These are phyloP conservation scores for Oostethus manadensis DNA, from an alignment of 2,113 vertebrate species.

Conservation along the genomic window DNA sequence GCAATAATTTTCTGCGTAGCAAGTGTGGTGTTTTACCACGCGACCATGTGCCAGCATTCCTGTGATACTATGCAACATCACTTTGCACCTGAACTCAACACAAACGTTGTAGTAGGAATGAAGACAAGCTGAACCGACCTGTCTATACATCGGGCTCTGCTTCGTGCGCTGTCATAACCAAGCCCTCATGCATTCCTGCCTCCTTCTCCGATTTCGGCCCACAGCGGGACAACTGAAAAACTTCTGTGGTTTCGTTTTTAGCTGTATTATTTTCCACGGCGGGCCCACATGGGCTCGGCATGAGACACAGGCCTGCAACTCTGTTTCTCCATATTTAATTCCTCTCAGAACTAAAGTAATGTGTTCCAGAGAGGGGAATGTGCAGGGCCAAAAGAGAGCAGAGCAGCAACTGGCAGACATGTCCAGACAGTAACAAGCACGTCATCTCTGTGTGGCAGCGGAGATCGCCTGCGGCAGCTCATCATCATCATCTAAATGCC, in stretches of 20 bases:
- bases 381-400: constrained; percentile 26
- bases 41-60: constrained; percentile 20
- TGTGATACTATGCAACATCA: constrained; percentile 28
- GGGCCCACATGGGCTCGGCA: constrained; percentile 47
- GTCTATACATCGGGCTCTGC: constrained; percentile 36
- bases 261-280: constrained; percentile 53
- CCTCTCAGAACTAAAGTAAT: constrained; percentile 38
- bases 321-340: constrained; percentile 47
- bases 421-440: constrained; percentile 52
- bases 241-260: constrained; percentile 20
- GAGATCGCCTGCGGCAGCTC: constrained; percentile 44
- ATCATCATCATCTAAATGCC: constrained; percentile 19
- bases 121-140: constrained; percentile 61
- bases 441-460: constrained; percentile 34
- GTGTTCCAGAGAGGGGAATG: constrained; percentile 45
- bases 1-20: constrained; percentile 6
- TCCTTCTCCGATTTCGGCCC: constrained; percentile 62
- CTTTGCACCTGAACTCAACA: constrained; percentile 22
- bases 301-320: constrained; percentile 39
- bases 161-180: constrained; percentile 41
- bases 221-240: constrained; percentile 47
- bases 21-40: not conserved
- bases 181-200: constrained; percentile 58
- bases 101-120: constrained; percentile 55
- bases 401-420: constrained; percentile 54